Evolutionary conservation across 2,113 vertebrate genomes (phyloP).

Genomic region (Charadrius vociferus): DNA sequence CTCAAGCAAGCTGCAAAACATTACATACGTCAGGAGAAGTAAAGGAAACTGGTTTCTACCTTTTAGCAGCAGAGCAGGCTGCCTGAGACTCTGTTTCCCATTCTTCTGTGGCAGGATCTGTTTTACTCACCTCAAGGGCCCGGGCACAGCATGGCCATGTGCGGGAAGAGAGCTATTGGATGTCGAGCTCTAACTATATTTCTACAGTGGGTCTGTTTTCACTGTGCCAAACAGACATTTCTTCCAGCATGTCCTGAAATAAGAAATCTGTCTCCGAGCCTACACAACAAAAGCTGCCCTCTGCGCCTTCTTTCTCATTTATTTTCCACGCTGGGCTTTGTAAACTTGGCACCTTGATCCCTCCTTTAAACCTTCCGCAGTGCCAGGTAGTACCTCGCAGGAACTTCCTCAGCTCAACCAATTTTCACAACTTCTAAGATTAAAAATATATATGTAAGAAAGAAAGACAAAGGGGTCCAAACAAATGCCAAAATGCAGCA

Average conservation of each 20-base stretch:
- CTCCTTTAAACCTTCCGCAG: background rate
- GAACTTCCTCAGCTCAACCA: background rate
- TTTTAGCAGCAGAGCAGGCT: background rate
- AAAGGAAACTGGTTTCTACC: background rate
- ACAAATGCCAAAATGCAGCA: background rate
- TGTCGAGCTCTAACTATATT: background rate
- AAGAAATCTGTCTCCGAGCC: background rate
- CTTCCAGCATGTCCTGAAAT: background rate
- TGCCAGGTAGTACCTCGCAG: background rate
- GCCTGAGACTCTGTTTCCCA: background rate
- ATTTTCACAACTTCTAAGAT: background rate
- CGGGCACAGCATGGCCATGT: fast-evolving
- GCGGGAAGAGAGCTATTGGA: background rate
- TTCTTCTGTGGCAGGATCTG: background rate
- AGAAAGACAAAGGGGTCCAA: background rate
- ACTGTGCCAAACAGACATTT: background rate
- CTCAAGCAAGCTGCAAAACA: background rate
- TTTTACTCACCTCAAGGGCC: background rate
- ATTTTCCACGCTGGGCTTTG: background rate
- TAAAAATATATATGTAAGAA: background rate
- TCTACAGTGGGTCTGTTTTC: background rate
- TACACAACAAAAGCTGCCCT: background rate
- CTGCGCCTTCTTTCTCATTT: background rate
- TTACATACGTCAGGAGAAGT: background rate
- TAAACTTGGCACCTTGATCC: background rate